These are phyloP conservation scores for Tethya wilhelma DNA, from an alignment of 37 sponge, comb jelly and placozoan species.

Conservation along the genomic window DNA sequence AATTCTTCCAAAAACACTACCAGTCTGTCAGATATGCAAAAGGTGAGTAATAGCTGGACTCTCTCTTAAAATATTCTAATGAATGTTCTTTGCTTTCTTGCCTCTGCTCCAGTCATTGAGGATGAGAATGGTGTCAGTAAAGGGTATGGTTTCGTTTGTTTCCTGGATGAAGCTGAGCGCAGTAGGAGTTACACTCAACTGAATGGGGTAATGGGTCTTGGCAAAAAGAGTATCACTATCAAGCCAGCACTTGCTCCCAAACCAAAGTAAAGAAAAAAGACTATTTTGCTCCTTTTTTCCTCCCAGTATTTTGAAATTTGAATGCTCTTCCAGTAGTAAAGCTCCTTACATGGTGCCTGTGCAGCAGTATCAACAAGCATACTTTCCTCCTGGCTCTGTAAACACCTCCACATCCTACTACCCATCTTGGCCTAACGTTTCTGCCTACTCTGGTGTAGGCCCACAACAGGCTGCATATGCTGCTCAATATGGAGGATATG, in stretches of 20 bases:
- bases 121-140: conserved; percentile 51
- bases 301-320: not conserved
- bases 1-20: conserved; percentile 46
- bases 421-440: too few relatives aligned
- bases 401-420: too few relatives aligned
- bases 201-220: conserved; percentile 31
- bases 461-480: too few relatives aligned
- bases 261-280: not conserved
- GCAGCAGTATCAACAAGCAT: too few relatives aligned
- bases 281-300: not conserved
- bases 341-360: not conserved
- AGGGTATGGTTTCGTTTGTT: conserved; percentile 58
- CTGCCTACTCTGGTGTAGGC: too few relatives aligned
- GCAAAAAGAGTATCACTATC: conserved; percentile 42
- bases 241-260: conserved; percentile 19
- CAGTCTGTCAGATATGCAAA: conserved; percentile 49
- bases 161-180: conserved; percentile 46
- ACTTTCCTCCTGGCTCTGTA: too few relatives aligned
- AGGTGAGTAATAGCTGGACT: too few relatives aligned
- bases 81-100: not conserved
- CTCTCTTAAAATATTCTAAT: not conserved
- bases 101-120: conserved; percentile 28
- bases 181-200: conserved; percentile 22
- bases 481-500: too few relatives aligned
- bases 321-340: too few relatives aligned